Percentiles rank a stretch among this genome's conserved stretches.
These are phyloP conservation scores for Automeris io DNA, from an alignment of 2,888 invertebrate genomes.

Conservation along the genomic window DNA sequence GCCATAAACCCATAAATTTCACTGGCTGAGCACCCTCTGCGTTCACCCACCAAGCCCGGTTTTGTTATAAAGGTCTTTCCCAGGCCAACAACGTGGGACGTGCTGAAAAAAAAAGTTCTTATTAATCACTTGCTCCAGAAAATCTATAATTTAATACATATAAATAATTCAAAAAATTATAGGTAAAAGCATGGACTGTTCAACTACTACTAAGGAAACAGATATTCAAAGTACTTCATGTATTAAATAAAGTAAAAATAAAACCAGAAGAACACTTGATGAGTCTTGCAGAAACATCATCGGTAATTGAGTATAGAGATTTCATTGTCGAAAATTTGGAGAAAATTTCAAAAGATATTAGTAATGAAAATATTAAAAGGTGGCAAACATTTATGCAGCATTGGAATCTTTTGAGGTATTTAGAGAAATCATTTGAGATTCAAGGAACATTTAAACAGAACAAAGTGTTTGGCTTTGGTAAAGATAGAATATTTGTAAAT, in stretches of 20 bases:
- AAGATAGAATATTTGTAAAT: conserved; percentile 59
- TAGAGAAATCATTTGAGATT: conserved; percentile 68
- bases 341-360: conserved; percentile 62
- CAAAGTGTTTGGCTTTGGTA: conserved; percentile 62
- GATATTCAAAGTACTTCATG: conserved; percentile 80
- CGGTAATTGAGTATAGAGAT: conserved; percentile 77
- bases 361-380: conserved; percentile 36
- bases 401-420: conserved; percentile 59
- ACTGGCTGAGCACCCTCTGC: no score
- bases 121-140: no score
- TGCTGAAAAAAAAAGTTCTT: no score
- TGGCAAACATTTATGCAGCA: conserved; percentile 59
- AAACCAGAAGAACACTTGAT: conserved; percentile 76
- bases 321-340: conserved; percentile 81
- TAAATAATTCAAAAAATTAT: conserved; percentile 17
- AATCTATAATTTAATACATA: no score
- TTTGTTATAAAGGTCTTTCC: no score
- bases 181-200: conserved; percentile 80
- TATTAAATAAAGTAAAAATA: conserved; percentile 79
- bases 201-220: conserved; percentile 79
- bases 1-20: no score
- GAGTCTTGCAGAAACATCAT: conserved; percentile 76
- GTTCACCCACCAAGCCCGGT: no score
- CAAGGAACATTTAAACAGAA: conserved; percentile 70
- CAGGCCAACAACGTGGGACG: no score